phyloP scores from a whole-genome alignment of 1,140 invertebrate genomes.

The Drosophila sucinea region DNA sequence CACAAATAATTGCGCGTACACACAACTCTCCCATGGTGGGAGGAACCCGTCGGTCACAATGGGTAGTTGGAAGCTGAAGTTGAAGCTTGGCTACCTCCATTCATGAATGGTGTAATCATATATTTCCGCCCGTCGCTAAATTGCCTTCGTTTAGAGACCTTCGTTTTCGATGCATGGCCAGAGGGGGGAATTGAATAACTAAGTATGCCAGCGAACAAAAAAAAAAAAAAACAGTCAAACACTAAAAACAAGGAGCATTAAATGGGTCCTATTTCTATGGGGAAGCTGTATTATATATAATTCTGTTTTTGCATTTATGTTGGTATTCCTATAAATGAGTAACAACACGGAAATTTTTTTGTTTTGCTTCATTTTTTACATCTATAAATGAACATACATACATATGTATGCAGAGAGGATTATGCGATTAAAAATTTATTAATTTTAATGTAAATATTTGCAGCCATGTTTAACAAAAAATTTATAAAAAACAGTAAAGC shows the following conservation, averaged over 20 bases:
- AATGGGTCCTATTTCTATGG: neutral
- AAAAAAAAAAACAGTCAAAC: neutral
- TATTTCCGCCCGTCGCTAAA: constrained; percentile 36
- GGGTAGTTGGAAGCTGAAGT: constrained; percentile 13
- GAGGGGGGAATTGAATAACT: neutral
- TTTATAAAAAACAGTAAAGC: neutral
- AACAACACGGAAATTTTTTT: constrained; percentile 7
- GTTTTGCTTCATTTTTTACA: neutral
- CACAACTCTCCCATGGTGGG: constrained; percentile 44
- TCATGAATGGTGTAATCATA: constrained; percentile 53
- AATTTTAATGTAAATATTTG: constrained; percentile 7
- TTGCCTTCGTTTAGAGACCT: constrained; percentile 54
- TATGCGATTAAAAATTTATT: constrained; percentile 19
- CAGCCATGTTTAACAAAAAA: neutral
- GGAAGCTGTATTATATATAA: constrained; percentile 1
- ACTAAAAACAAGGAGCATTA: constrained; percentile 3
- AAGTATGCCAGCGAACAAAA: constrained; percentile 2
- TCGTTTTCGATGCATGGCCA: constrained; percentile 14
- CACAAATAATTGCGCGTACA: constrained; percentile 72
- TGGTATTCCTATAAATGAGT: constrained; percentile 4
- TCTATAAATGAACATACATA: neutral
- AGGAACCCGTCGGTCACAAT: constrained; percentile 29
- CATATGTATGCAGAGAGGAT: neutral
- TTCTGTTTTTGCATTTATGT: constrained; percentile 4
- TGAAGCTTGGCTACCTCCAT: constrained; percentile 34